phyloP scores from a whole-genome alignment of 2,888 invertebrate species.

The Diplolepis rosae region DNA sequence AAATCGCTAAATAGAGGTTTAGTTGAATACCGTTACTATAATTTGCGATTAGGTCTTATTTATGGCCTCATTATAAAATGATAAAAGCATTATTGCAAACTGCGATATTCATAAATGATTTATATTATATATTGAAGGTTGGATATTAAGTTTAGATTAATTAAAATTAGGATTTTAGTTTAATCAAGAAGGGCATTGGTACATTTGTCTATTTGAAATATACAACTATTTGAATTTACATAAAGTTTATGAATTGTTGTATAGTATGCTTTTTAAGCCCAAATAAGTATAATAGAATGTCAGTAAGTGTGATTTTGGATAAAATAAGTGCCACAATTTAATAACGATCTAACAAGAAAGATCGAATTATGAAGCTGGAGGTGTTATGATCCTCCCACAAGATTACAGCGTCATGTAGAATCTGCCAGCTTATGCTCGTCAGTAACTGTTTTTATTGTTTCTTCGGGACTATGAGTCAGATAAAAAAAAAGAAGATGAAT shows the following conservation, averaged over 20 bases:
- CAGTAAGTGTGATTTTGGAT: background rate
- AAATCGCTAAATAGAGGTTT: background rate
- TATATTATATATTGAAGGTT: too few relatives aligned
- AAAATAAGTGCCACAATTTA: background rate
- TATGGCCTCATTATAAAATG: background rate
- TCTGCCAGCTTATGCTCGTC: slow-evolving; percentile 43
- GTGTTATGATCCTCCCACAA: background rate
- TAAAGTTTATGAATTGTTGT: too few relatives aligned
- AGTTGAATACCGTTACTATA: background rate
- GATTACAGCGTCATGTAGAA: slow-evolving; percentile 30
- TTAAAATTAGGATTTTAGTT: too few relatives aligned
- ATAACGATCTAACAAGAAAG: too few relatives aligned
- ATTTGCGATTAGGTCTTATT: background rate
- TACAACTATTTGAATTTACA: too few relatives aligned
- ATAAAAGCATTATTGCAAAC: background rate
- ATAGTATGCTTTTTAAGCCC: too few relatives aligned
- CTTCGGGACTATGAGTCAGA: slow-evolving; percentile 39
- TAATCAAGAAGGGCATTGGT: too few relatives aligned
- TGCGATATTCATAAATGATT: background rate
- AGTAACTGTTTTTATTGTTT: slow-evolving; percentile 50
- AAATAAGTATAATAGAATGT: background rate
- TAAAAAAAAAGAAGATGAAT: slow-evolving; percentile 40
- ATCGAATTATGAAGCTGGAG: background rate
- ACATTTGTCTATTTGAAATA: too few relatives aligned
- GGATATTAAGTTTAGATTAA: too few relatives aligned